phyloP scores from a whole-genome alignment of 2,797 vertebrate genomes.

The Decapterus maruadsi region DNA sequence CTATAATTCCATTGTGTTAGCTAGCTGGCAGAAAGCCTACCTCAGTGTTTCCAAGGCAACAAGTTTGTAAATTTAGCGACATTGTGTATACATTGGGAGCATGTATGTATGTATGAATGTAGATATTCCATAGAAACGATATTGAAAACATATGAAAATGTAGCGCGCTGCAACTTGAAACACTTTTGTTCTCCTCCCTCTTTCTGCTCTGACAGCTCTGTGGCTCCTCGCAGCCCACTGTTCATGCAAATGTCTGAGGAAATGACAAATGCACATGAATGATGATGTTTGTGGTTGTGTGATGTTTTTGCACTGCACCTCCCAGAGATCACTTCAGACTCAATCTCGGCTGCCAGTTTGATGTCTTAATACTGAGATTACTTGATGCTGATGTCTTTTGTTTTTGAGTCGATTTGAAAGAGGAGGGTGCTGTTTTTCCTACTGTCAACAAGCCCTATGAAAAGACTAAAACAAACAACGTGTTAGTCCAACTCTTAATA shows the following conservation, averaged over 20 bases:
- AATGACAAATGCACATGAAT: conserved; percentile 29
- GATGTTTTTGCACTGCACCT: conserved; percentile 18
- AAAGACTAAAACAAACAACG: conserved; percentile 20
- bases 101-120: conserved; percentile 10
- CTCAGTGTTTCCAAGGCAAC: conserved; percentile 78
- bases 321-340: conserved; percentile 13
- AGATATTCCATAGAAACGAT: conserved; percentile 43
- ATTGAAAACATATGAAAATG: conserved; percentile 51
- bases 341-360: background rate
- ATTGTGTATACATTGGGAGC: conserved; percentile 22
- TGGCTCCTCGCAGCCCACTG: conserved; percentile 24
- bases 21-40: conserved; percentile 67
- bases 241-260: conserved; percentile 13
- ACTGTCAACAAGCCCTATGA: conserved; percentile 1
- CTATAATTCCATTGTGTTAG: conserved; percentile 74
- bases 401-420: background rate
- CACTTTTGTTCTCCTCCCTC: conserved; percentile 14
- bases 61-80: conserved; percentile 66
- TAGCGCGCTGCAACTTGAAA: conserved; percentile 14
- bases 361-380: conserved; percentile 16
- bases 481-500: background rate
- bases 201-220: conserved; percentile 22
- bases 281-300: conserved; percentile 9
- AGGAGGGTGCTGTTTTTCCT: background rate
- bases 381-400: conserved; percentile 4